phyloP scores from a whole-genome alignment of 2,888 invertebrate species.

The Zhuqinia jingwanae region DNA sequence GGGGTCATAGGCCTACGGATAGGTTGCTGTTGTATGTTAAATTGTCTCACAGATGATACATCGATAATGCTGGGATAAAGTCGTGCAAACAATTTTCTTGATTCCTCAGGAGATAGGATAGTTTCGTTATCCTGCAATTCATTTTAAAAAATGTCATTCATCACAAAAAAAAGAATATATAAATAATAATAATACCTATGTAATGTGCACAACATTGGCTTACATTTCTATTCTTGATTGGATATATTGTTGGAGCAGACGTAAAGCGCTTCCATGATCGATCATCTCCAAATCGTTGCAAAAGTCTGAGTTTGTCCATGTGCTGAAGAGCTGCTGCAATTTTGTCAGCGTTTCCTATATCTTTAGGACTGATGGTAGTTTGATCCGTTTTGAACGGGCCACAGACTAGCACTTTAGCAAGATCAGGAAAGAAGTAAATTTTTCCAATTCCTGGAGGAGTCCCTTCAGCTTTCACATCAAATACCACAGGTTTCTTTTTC shows the following conservation, averaged over 20 bases:
- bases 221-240: constrained; percentile 62
- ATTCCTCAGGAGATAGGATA: constrained; percentile 38
- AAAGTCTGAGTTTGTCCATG: constrained; percentile 47
- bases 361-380: constrained; percentile 24
- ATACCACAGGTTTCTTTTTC: constrained; percentile 52
- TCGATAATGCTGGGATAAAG: constrained; percentile 49
- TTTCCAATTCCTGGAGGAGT: constrained; percentile 57
- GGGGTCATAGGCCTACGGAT: background rate
- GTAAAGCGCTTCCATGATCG: constrained; percentile 63
- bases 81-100: constrained; percentile 46
- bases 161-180: too few species aligned
- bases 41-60: background rate
- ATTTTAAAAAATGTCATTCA: background rate
- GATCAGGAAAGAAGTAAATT: constrained; percentile 70
- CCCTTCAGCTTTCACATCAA: constrained; percentile 52
- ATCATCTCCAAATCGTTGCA: constrained; percentile 57
- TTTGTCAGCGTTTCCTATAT: constrained; percentile 36
- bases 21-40: background rate
- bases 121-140: constrained; percentile 57
- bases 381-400: constrained; percentile 70
- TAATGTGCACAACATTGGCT: too few species aligned
- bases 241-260: constrained; percentile 45
- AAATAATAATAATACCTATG: too few species aligned
- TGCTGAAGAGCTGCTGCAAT: constrained; percentile 47
- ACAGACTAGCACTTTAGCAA: constrained; percentile 70